Percentiles rank a stretch among this genome's conserved stretches.
Evolutionary conservation across 2,888 invertebrate genomes (phyloP).

Genomic region (Arenicola marina): DNA sequence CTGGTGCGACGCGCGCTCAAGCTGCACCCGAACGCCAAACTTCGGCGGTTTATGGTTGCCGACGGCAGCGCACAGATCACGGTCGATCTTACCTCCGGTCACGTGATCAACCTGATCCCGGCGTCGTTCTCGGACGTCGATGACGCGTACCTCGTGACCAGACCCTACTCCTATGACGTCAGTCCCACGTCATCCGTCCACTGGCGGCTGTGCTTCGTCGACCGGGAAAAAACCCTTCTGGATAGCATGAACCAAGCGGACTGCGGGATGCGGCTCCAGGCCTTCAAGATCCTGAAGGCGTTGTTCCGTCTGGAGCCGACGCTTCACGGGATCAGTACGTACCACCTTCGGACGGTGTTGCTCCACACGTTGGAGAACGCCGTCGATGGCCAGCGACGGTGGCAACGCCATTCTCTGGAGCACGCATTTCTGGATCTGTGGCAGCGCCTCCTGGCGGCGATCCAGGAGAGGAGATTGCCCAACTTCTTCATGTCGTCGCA

Average conservation of each 20-base stretch:
- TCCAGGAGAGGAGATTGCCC: slow-evolving; percentile 37
- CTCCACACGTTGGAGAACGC: slow-evolving; percentile 47
- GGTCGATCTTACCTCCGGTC: slow-evolving; percentile 9
- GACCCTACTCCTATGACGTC: slow-evolving; percentile 36
- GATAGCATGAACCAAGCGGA: slow-evolving; percentile 38
- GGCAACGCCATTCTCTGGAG: slow-evolving; percentile 46
- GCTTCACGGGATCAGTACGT: slow-evolving; percentile 37
- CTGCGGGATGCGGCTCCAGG: slow-evolving; percentile 35
- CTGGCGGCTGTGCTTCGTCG: slow-evolving; percentile 36
- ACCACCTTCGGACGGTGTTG: slow-evolving; percentile 48
- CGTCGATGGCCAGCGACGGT: slow-evolving; percentile 46
- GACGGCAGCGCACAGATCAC: slow-evolving; percentile 17
- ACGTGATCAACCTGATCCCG: slow-evolving; percentile 18
- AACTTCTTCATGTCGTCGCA: slow-evolving; percentile 46
- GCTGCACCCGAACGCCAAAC: slow-evolving; percentile 6
- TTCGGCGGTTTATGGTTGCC: slow-evolving; percentile 12
- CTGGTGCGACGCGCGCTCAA: slow-evolving; percentile 37
- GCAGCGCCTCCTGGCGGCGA: slow-evolving; percentile 38
- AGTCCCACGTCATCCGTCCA: slow-evolving; percentile 36
- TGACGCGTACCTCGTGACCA: slow-evolving; percentile 20
- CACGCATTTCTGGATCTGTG: slow-evolving; percentile 42
- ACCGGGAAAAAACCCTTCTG: slow-evolving; percentile 35
- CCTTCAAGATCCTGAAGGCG: slow-evolving; percentile 35
- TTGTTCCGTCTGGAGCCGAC: slow-evolving; percentile 37
- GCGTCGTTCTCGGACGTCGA: slow-evolving; percentile 13